Evolutionary conservation across 2,797 vertebrate genomes (phyloP).

Genomic region (Myripristis jacobus): DNA sequence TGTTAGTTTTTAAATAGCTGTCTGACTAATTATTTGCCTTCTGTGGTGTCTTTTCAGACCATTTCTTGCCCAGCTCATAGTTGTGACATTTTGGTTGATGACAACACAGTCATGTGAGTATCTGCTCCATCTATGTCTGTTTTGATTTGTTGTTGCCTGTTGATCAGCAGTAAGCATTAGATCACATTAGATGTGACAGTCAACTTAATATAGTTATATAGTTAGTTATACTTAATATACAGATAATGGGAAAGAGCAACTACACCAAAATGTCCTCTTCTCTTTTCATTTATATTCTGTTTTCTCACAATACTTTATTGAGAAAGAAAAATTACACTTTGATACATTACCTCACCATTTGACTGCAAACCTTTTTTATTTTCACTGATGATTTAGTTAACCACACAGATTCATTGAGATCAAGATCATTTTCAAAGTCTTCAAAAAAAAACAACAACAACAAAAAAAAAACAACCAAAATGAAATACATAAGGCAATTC

Average conservation of each 20-base stretch:
- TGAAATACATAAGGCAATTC: too few species aligned
- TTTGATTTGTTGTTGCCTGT: constrained; percentile 17
- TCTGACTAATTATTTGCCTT: constrained; percentile 43
- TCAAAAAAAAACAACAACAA: too few species aligned
- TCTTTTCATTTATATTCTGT: background rate
- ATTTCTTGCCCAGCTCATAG: constrained; percentile 99
- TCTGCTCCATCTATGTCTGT: constrained; percentile 21
- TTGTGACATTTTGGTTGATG: constrained; percentile 99
- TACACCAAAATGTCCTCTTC: background rate
- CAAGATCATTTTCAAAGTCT: too few species aligned
- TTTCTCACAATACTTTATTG: background rate
- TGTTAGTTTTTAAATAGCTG: background rate
- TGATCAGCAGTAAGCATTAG: constrained; percentile 1
- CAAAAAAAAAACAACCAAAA: too few species aligned
- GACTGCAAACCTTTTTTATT: background rate
- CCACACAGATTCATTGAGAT: too few species aligned
- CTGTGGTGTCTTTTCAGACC: constrained; percentile 84
- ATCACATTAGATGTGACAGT: background rate
- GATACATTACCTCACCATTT: too few species aligned
- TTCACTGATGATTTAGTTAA: too few species aligned
- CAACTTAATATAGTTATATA: too few species aligned
- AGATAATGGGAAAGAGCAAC: background rate
- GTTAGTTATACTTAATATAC: too few species aligned
- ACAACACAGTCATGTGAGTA: constrained; percentile 99
- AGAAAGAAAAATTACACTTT: too few species aligned